Conservation (phyloP, 2,797 vertebrate species). For the Lacerta agilis region DNA sequence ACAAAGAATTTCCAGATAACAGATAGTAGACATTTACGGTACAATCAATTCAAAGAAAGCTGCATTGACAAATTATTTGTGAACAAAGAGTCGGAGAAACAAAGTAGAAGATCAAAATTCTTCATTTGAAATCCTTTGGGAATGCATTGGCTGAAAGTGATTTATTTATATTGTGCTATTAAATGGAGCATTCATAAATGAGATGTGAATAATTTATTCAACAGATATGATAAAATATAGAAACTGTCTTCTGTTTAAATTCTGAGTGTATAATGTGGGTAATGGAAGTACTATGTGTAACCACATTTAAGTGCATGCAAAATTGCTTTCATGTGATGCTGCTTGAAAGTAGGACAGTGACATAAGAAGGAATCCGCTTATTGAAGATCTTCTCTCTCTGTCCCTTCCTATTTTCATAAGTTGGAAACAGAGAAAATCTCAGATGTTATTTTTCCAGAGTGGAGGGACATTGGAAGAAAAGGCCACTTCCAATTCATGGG, state of each 20-base stretch:
- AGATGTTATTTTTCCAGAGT: background rate
- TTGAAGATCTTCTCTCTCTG: background rate
- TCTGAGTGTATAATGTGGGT: background rate
- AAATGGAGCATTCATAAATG: slow-evolving; percentile 35
- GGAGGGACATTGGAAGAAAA: background rate
- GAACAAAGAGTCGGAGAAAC: background rate
- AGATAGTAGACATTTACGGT: background rate
- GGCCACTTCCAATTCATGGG: background rate
- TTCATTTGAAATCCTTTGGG: slow-evolving; percentile 23
- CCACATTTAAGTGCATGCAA: slow-evolving; percentile 9
- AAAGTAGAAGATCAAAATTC: slow-evolving; percentile 12
- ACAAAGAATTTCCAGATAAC: background rate
- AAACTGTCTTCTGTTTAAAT: slow-evolving; percentile 22
- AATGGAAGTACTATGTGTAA: background rate
- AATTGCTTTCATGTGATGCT: slow-evolving; percentile 2
- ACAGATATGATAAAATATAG: slow-evolving; percentile 27
- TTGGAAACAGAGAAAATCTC: background rate
- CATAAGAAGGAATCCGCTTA: slow-evolving; percentile 4
- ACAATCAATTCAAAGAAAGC: background rate
- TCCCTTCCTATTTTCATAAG: background rate
- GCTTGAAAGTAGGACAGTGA: slow-evolving; percentile 8
- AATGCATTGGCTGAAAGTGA: background rate
- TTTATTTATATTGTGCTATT: slow-evolving; percentile 34
- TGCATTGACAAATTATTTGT: slow-evolving; percentile 3
- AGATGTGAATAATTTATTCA: slow-evolving; percentile 17